Evolutionary conservation across 1,140 invertebrate genomes (phyloP), one percentile per base, ranked within the genome.

Genomic region (Heliconius eleuchia): DNA sequence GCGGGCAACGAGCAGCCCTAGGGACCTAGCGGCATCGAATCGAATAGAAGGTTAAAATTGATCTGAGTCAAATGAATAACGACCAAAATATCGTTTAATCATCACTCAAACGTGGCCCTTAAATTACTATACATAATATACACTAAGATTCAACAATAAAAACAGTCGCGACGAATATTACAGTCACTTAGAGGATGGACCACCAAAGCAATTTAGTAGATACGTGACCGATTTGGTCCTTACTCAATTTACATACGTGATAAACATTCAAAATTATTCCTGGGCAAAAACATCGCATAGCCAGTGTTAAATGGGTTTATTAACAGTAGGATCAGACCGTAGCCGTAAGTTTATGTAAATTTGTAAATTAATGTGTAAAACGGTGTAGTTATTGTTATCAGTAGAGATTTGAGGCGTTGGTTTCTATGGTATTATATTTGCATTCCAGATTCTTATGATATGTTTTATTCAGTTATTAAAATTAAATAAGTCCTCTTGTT

Each of bases 21-120:
- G 89, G 89, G 90, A 92, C 85, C 84, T 85, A 88, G 85, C 88
- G 84, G 84, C 85, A 91, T 92, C 89, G 92, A 92, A 92, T 92
- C 90, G 90, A 92, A 93, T 92, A 92, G 89, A 92, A 91, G 86
- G 87, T 91, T 91, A 93, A 92, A 93, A 92, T 92, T 90, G 91
- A 91, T 85, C 88, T 74, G 80, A 73, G 82, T 84, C 90, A 88
- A 87, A 81, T 85, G 84, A 89, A 91, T 85, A 91, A 88, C 88
- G 85, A 83, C 84, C 80, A 52, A 88, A 88, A 83, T 80, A 84
- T 79, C 84, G 57, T 73, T 74, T 77, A 73, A 74, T 57, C 76
- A 78, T 84, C 84, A 85, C 85, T 86, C 82, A 86, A 92, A 88
- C 87, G 78, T 88, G 60, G 78, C 80, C 83, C 85, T 81, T 88